Conservation (phyloP, 2,888 invertebrate genomes). For the Dryobotodes eremita region DNA sequence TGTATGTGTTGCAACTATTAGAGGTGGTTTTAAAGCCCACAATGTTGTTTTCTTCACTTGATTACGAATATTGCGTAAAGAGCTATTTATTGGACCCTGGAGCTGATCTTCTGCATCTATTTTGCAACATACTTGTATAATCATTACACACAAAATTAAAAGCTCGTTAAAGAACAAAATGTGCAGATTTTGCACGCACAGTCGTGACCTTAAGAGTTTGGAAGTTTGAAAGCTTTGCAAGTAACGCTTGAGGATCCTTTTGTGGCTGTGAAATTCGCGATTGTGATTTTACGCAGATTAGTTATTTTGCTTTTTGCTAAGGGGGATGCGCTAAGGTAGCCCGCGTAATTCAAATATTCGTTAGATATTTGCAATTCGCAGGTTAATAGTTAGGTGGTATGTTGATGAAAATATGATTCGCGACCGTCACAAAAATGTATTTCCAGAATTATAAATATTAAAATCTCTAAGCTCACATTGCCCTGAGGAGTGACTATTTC, state of each 20-base stretch:
- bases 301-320: too few species aligned
- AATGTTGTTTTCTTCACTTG: background rate
- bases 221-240: slow-evolving; percentile 58
- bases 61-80: background rate
- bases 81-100: background rate
- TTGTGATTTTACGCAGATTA: background rate
- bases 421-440: too few species aligned
- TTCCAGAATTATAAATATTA: too few species aligned
- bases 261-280: slow-evolving; percentile 48
- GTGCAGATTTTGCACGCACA: slow-evolving; percentile 58
- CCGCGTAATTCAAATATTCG: too few species aligned
- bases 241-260: slow-evolving; percentile 37
- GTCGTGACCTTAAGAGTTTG: slow-evolving; percentile 50
- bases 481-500: too few species aligned
- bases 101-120: slow-evolving; percentile 29
- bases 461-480: too few species aligned
- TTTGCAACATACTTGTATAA: slow-evolving; percentile 2
- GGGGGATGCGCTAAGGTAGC: too few species aligned
- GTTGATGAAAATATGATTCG: too few species aligned
- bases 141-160: slow-evolving; percentile 65
- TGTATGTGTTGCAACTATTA: background rate
- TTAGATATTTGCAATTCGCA: too few species aligned
- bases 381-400: too few species aligned
- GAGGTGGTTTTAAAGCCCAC: background rate
- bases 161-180: slow-evolving; percentile 59